Percentiles rank a stretch among this genome's conserved stretches.
phyloP scores from a whole-genome alignment of 1,140 invertebrate genomes.

The Eurosta solidaginis region DNA sequence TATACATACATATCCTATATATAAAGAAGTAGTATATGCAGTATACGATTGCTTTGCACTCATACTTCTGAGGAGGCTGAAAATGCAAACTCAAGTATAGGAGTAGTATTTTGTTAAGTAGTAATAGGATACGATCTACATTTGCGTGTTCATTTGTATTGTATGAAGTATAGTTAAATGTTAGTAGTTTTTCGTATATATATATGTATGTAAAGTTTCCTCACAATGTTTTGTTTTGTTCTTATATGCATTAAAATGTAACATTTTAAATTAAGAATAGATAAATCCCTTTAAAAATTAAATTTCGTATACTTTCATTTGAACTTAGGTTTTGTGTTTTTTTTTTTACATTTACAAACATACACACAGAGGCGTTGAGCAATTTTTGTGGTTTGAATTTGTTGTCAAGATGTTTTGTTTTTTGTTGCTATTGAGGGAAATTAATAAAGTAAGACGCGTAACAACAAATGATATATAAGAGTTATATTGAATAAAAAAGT shows the following conservation, averaged over 20 bases:
- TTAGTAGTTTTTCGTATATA: constrained; percentile 31
- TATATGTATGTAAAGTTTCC: constrained; percentile 33
- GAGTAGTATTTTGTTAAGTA: constrained; percentile 2
- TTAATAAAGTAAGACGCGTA: no score
- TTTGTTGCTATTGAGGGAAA: not conserved
- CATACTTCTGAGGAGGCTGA: no score
- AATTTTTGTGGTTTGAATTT: no score
- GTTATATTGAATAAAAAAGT: no score
- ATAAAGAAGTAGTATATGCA: no score
- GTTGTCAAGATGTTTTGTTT: not conserved
- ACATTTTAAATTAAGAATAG: constrained; percentile 33
- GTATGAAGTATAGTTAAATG: constrained; percentile 42
- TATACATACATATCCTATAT: no score
- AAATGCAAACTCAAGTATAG: not conserved
- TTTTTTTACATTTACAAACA: not conserved
- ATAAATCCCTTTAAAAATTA: constrained; percentile 42
- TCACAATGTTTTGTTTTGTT: not conserved
- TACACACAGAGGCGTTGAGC: no score
- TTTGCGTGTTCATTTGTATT: not conserved
- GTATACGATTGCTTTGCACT: no score
- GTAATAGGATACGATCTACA: not conserved
- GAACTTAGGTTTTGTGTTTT: constrained; percentile 55
- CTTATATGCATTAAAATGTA: constrained; percentile 34
- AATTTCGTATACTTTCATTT: constrained; percentile 60
- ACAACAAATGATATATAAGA: no score